Percentiles rank a stretch among this genome's conserved stretches.
phyloP scores from a whole-genome alignment of 1,140 invertebrate species.

The Akabosia matsudoensis region DNA sequence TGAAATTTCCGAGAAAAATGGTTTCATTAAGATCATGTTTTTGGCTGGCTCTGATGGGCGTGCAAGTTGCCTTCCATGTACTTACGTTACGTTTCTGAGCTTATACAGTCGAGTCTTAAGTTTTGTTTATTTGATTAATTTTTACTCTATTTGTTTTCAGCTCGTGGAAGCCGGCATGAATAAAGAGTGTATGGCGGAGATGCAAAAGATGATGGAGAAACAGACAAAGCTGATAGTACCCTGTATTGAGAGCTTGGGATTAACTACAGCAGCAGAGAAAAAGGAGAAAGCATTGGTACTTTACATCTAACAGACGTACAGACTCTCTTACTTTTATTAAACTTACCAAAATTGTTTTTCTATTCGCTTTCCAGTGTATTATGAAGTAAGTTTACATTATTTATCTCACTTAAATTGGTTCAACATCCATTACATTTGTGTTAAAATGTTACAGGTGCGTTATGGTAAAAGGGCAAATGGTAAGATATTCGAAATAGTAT shows the following conservation, averaged over 20 bases:
- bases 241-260: background rate
- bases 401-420: too few relatives aligned
- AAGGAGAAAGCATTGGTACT: conserved; percentile 21
- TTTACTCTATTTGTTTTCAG: background rate
- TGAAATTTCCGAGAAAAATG: too few relatives aligned
- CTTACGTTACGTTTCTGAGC: too few relatives aligned
- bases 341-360: background rate
- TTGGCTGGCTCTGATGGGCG: too few relatives aligned
- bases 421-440: too few relatives aligned
- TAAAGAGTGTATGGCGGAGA: background rate
- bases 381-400: too few relatives aligned
- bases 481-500: background rate
- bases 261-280: background rate
- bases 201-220: background rate
- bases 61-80: too few relatives aligned
- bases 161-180: background rate
- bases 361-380: conserved; percentile 2
- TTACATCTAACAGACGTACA: too few relatives aligned
- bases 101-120: too few relatives aligned
- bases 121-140: background rate
- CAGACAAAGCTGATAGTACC: conserved; percentile 7
- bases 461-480: conserved; percentile 4
- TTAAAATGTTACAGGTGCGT: too few relatives aligned
- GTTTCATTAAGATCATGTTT: too few relatives aligned
- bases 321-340: too few relatives aligned